phyloP scores from a whole-genome alignment of 2,113 vertebrate genomes.

The Callithrix jacchus region DNA sequence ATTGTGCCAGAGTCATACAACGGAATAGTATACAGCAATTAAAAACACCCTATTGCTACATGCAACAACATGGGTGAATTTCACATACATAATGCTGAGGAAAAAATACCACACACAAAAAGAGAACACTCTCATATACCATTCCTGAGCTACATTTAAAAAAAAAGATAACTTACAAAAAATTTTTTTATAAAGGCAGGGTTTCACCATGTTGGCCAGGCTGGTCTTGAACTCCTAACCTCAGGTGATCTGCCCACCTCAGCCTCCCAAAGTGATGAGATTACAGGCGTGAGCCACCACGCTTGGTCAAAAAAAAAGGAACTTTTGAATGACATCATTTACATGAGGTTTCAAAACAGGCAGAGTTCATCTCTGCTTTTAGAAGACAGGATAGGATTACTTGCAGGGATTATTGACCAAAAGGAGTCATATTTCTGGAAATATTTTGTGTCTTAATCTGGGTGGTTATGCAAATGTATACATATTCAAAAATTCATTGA shows the following conservation, averaged over 20 bases:
- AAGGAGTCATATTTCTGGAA: neutral
- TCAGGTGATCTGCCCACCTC: too few relatives aligned
- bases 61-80: neutral
- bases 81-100: neutral
- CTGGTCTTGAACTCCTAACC: too few relatives aligned
- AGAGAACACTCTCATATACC: neutral
- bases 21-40: neutral
- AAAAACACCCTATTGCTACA: neutral
- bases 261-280: too few relatives aligned
- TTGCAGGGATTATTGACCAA: too few relatives aligned
- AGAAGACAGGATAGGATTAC: neutral
- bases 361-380: neutral
- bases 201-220: too few relatives aligned
- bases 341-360: neutral
- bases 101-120: neutral
- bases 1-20: neutral
- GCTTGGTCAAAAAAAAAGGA: neutral
- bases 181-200: too few relatives aligned
- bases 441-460: neutral
- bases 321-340: neutral
- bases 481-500: neutral
- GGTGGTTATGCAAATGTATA: neutral
- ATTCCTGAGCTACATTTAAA: too few relatives aligned
- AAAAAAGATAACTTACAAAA: neutral
- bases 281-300: too few relatives aligned